phyloP scores from a whole-genome alignment of 2,888 invertebrate genomes.

The Caenorhabditis auriculariae region DNA sequence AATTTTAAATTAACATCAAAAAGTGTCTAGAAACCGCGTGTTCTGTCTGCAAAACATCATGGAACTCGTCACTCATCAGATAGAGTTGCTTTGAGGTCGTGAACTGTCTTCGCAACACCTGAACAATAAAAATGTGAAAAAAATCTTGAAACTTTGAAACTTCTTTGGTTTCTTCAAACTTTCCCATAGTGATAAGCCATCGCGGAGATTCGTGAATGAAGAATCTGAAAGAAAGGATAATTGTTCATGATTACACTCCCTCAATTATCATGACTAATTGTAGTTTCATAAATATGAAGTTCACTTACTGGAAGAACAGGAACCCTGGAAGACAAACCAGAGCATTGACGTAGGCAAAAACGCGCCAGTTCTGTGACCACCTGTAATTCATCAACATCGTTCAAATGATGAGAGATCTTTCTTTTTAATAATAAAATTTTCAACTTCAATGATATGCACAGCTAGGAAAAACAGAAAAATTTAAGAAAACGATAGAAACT shows the following conservation, averaged over 20 bases:
- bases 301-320: constrained; percentile 23
- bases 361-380: constrained; percentile 9
- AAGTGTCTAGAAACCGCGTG: constrained; percentile 7
- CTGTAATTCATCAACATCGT: too few relatives aligned
- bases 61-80: constrained; percentile 30
- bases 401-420: too few relatives aligned
- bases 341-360: constrained; percentile 21
- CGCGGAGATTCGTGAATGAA: constrained; percentile 41
- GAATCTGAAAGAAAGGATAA: constrained; percentile 10
- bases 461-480: too few relatives aligned
- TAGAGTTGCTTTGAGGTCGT: constrained; percentile 26
- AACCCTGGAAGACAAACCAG: constrained; percentile 26
- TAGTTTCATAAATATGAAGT: not conserved
- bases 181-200: constrained; percentile 39
- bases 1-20: not conserved
- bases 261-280: not conserved
- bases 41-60: constrained; percentile 27
- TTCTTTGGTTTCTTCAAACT: constrained; percentile 47
- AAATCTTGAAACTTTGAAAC: not conserved
- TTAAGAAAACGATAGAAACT: too few relatives aligned
- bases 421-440: too few relatives aligned
- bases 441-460: too few relatives aligned
- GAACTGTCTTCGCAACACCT: constrained; percentile 19
- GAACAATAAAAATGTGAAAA: not conserved
- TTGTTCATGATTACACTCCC: not conserved